A percentile compares a stretch with the other conserved stretches of the same genome.
phyloP scores from a whole-genome alignment of 2,888 invertebrate genomes.

The Dasypolia templi region DNA sequence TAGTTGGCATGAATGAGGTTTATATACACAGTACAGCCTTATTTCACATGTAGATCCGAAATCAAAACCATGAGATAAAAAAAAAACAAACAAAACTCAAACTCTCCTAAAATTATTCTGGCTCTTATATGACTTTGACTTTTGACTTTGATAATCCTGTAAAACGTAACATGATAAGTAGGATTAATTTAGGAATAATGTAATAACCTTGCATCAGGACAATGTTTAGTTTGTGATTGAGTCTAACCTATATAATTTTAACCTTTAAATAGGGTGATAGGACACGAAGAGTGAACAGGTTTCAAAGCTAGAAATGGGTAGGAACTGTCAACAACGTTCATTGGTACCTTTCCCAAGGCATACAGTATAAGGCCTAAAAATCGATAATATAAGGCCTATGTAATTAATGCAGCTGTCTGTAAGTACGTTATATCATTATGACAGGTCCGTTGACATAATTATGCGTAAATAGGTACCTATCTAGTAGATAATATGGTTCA shows the following conservation, averaged over 20 bases:
- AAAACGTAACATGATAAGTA: background rate
- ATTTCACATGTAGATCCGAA: too few species aligned
- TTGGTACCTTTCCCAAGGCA: background rate
- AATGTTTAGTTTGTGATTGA: too few species aligned
- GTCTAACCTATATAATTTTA: too few species aligned
- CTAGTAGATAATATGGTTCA: constrained; percentile 25
- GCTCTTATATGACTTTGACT: background rate
- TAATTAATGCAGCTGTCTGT: constrained; percentile 12
- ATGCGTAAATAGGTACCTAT: constrained; percentile 41
- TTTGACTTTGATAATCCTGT: background rate
- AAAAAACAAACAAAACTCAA: too few species aligned
- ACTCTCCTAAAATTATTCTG: too few species aligned
- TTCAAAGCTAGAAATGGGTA: background rate
- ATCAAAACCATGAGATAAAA: too few species aligned
- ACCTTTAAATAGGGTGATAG: too few species aligned
- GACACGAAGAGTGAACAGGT: too few species aligned
- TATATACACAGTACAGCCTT: too few species aligned
- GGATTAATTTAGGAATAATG: too few species aligned
- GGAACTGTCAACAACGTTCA: background rate
- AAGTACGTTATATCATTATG: constrained; percentile 28
- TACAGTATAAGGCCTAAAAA: background rate
- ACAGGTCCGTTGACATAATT: constrained; percentile 47
- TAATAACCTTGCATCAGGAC: too few species aligned
- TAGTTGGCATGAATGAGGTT: too few species aligned
- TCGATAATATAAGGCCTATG: background rate